Evolutionary conservation across 2,113 vertebrate species (phyloP).

Genomic region (Vidua macroura): DNA sequence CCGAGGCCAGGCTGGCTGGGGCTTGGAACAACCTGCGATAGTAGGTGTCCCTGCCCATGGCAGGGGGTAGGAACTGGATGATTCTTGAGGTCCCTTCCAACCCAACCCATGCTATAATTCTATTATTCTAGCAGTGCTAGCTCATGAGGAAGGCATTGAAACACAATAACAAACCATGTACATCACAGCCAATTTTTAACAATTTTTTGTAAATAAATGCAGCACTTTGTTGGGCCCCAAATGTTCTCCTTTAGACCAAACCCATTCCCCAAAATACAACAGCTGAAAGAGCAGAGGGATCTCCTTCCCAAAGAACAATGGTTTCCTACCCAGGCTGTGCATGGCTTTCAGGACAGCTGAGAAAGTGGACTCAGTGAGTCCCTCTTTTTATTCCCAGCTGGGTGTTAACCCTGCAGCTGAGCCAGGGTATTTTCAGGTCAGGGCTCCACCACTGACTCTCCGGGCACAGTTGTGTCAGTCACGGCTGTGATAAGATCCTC

Average conservation of each 20-base stretch:
- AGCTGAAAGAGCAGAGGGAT: not conserved
- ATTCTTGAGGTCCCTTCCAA: not conserved
- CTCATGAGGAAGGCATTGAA: not conserved
- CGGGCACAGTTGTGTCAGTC: not conserved
- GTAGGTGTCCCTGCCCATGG: not conserved
- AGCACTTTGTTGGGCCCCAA: not conserved
- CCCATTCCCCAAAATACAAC: not conserved
- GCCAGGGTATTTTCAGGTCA: not conserved
- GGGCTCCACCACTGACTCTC: not conserved
- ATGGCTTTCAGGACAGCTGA: not conserved
- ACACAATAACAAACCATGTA: not conserved
- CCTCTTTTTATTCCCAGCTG: rapidly evolving
- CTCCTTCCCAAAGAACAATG: not conserved
- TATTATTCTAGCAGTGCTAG: not conserved
- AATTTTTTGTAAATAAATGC: not conserved
- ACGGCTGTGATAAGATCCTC: not conserved
- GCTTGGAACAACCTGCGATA: not conserved
- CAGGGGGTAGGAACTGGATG: not conserved
- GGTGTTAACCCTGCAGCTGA: not conserved
- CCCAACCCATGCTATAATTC: not conserved
- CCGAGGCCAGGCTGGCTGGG: not conserved
- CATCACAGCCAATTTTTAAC: not conserved
- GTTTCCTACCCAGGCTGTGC: not conserved
- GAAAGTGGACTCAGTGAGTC: not conserved
- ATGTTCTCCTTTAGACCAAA: not conserved